Percentiles rank a stretch among this genome's conserved stretches.
Conservation (phyloP, 2,113 vertebrate genomes). For the Petrocephalus zakoni region DNA sequence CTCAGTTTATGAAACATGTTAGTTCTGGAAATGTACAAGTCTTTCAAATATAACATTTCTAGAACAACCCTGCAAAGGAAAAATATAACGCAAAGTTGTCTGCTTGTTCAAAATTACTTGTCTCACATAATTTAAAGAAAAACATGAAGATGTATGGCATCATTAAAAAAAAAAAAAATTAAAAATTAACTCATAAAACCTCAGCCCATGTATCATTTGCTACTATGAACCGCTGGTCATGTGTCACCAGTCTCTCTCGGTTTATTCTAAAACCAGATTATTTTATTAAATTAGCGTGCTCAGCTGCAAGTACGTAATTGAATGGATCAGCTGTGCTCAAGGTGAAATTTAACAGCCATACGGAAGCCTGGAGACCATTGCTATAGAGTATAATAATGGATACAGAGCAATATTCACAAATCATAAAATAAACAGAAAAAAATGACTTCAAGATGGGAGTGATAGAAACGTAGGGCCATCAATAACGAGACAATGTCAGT, state of each 20-base stretch:
- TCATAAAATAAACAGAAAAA: not conserved
- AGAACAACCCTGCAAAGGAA: not conserved
- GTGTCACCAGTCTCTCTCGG: not conserved
- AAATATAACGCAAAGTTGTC: not conserved
- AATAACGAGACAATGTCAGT: not conserved
- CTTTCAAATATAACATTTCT: not conserved
- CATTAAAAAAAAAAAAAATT: not conserved
- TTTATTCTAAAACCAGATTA: not conserved
- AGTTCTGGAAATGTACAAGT: not conserved
- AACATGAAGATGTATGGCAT: not conserved
- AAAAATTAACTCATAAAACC: not conserved
- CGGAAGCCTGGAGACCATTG: not conserved
- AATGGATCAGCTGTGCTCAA: not conserved
- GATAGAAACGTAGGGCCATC: not conserved
- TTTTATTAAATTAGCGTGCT: not conserved
- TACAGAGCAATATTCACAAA: not conserved
- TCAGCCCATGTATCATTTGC: no score
- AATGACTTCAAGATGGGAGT: not conserved
- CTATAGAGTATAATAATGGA: not conserved
- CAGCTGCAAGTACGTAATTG: not conserved
- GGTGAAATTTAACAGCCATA: not conserved
- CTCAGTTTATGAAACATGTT: not conserved
- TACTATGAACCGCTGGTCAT: not conserved
- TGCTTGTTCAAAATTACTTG: no score
- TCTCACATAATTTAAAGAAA: not conserved